Percentiles rank a stretch among this genome's conserved stretches.
Evolutionary conservation across 2,888 invertebrate genomes (phyloP).

Genomic region (Epistrophe eligans): DNA sequence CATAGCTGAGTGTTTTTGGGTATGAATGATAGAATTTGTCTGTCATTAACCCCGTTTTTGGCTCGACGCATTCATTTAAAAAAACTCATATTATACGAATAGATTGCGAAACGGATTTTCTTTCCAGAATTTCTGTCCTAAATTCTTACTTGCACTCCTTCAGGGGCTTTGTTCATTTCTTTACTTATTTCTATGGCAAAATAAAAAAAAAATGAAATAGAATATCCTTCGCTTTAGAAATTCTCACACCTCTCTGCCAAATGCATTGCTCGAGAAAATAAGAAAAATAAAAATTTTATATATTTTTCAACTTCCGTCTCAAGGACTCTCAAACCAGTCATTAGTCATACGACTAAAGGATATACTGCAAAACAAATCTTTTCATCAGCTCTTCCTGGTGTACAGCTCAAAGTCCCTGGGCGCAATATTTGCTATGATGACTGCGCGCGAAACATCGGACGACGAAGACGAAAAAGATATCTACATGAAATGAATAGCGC

Average conservation of each 20-base stretch:
- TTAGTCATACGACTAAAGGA: conserved; percentile 74
- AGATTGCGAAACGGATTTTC: conserved; percentile 57
- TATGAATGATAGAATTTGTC: too few species aligned
- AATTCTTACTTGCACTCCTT: conserved; percentile 49
- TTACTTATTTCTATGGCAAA: background rate
- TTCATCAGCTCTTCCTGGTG: conserved; percentile 72
- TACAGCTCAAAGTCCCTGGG: conserved; percentile 51
- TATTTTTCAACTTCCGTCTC: conserved; percentile 71
- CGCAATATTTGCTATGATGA: conserved; percentile 41
- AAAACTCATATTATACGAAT: too few species aligned
- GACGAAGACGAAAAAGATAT: conserved; percentile 50
- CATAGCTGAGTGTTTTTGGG: too few species aligned
- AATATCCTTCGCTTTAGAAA: conserved; percentile 31
- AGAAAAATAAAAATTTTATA: conserved; percentile 32
- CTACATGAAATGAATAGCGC: conserved; percentile 69
- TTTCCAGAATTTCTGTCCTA: conserved; percentile 47
- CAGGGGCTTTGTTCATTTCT: conserved; percentile 49
- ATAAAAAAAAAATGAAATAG: background rate
- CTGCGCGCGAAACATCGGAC: conserved; percentile 21
- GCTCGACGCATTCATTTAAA: too few species aligned
- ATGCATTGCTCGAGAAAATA: conserved; percentile 8
- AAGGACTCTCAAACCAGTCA: conserved; percentile 73
- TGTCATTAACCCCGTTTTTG: too few species aligned
- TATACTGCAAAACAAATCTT: conserved; percentile 75
- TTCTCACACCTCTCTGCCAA: conserved; percentile 48